Base-by-base conservation (phyloP, 37 sponge, comb jelly and placozoan species). In the Beroe forskalii region DNA sequence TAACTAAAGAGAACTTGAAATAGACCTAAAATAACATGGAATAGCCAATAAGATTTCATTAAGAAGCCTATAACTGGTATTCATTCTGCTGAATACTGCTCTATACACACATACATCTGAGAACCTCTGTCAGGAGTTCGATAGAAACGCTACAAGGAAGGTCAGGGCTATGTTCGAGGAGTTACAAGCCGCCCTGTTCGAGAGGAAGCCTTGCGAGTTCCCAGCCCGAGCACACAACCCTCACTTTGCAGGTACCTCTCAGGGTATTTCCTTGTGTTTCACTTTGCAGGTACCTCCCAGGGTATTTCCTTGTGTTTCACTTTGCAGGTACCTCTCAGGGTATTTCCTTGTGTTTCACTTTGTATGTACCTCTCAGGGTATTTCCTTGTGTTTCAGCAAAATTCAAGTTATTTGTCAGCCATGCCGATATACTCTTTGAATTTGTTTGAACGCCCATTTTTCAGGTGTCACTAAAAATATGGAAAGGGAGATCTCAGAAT, bases 91-190 rank as follows among this genome's bases (percentile, higher is more conserved):
- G n/a, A n/a, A n/a, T n/a, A n/a, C n/a, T n/a, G n/a, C n/a, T 55
- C 17, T 55, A 55, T 55, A 17, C 60, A 9, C 9, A 19, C 14
- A 19, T 55, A 55, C 9, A 55, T 55, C 9, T 55, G 14, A 19
- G 17, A 55, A 55, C 17, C 67, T n/a, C 75, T 14, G 2, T 44
- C 86, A 80, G 86, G 86, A 80, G 86, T 80, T 80, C 27, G 86
- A 80, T 38, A 80, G 86, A 48, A 80, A 80, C 20, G 86, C 86
- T 24, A 80, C 86, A 3, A 39, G 86, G 55, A 80, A 80, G 42
- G 86, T 80, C 23, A 8, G 86, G 3, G 30, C 38, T 24, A 80
- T 80, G 86, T 80, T 80, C 42, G 86, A 80, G 86, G 86, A 80
- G 30, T 48, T 80, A 17, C 48, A 80, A 25, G n/a, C 55, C 42